Evolutionary conservation across 30 jellyfish, hydroid and myxozoan genomes (phyloP), one percentile per base, ranked within the genome.

Genomic region (Hydra vulgaris): DNA sequence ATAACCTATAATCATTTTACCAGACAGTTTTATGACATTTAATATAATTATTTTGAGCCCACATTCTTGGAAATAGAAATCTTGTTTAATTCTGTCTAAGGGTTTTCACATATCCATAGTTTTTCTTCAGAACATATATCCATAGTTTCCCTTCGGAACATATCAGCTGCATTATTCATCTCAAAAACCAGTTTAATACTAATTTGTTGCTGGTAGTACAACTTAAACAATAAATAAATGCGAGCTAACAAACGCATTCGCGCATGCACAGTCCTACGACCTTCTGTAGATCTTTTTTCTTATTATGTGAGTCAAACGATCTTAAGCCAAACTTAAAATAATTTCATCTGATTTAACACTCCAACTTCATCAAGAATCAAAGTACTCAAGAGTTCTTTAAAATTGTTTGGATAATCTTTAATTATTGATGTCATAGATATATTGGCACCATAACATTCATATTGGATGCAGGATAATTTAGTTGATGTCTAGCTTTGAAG

Each of bases 401-500:
- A 73, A 17, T 26, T 7, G 20, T 73, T 7, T 19, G 54, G 15
- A 73, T 21, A 73, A 19, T 73, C 73, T 21, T 76, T 22, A 76
- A 53, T 12, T 15, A 19, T 54, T n/a, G 84, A 25, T 27, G 82
- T 20, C 12, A 18, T 78, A 17, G 82, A 27, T 0, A 56, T 18
- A 52, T 78, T 53, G 79, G 83, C 0, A 78, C 82, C 79, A 78
- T 40, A 0, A 56, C 0, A 23, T 78, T 78, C 5, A 5, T 56
- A 4, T 82, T 82, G 18, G 1, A 1, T 7, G 80, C 83, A 27
- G 86, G 84, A 23, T 69, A 79, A 66, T 0, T 66, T 7, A 25
- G 8, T 26, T 79, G 83, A 69, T 79, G 87, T 27, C 87, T 1
- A 0, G 85, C 72, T 69, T 79, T 79, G 22, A 0, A 61, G 17